These are phyloP conservation scores for Chelmon rostratus DNA, from an alignment of 2,797 vertebrate species.

Conservation along the genomic window DNA sequence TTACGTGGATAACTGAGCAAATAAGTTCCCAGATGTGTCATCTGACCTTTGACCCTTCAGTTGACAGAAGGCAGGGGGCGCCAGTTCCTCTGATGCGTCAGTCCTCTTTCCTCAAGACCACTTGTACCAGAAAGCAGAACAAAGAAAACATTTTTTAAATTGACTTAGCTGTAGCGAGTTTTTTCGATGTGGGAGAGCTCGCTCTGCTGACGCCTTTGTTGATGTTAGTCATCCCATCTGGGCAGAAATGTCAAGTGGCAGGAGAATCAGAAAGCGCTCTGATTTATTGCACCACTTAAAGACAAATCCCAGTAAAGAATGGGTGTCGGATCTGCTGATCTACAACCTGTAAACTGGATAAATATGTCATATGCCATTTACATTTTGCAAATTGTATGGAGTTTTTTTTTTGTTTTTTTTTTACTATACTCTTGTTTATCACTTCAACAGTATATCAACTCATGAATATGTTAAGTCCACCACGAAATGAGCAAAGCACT, in stretches of 20 bases:
- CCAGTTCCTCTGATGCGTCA: constrained; percentile 16
- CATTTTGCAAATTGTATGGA: constrained; percentile 1
- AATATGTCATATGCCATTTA: constrained; percentile 12
- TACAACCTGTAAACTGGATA: constrained; percentile 15
- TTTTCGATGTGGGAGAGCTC: constrained; percentile 28
- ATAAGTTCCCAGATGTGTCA: constrained; percentile 11
- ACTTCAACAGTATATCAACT: constrained; percentile 21
- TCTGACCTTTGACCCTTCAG: constrained; percentile 67
- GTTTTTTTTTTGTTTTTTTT: neutral
- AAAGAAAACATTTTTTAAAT: constrained; percentile 33
- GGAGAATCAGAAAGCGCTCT: constrained; percentile 25
- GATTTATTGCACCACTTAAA: constrained; percentile 36
- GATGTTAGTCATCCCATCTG: constrained; percentile 55
- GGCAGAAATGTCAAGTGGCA: constrained; percentile 52
- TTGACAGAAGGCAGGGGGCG: constrained; percentile 23
- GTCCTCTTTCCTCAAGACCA: constrained; percentile 18
- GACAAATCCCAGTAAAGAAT: constrained; percentile 1
- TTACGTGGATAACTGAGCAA: constrained; percentile 12
- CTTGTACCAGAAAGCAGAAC: constrained; percentile 24
- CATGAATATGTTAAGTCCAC: constrained; percentile 28
- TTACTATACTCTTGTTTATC: constrained; percentile 11
- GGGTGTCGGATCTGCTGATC: constrained; percentile 9
- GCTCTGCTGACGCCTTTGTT: constrained; percentile 47
- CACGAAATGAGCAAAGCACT: constrained; percentile 31
- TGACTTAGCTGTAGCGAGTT: constrained; percentile 19